Evolutionary conservation across 2,113 vertebrate genomes (phyloP).

Genomic region (Muscicapa adusta): DNA sequence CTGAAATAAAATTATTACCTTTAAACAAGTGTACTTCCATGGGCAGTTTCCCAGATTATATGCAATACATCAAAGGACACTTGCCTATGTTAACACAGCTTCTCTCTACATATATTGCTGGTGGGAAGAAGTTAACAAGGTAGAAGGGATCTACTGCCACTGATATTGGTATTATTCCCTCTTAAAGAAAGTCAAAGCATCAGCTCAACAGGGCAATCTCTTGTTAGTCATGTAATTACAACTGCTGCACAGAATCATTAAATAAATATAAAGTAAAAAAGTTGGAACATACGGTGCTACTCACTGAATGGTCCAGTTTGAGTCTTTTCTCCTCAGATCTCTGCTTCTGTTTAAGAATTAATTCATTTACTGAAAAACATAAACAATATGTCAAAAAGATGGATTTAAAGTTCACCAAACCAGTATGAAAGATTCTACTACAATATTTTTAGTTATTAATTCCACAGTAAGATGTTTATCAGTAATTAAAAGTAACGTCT

Average conservation of each 20-base stretch:
- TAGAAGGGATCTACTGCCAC: background rate
- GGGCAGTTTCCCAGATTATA: background rate
- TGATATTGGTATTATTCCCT: background rate
- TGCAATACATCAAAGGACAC: background rate
- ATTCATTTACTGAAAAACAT: conserved; percentile 87
- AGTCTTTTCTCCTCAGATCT: conserved; percentile 94
- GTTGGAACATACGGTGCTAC: conserved; percentile 85
- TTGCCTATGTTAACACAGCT: background rate
- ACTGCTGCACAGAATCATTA: background rate
- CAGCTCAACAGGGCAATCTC: background rate
- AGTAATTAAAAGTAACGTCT: background rate
- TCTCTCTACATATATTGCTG: background rate
- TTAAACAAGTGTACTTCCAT: background rate
- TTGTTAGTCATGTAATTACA: background rate
- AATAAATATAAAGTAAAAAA: conserved; percentile 67
- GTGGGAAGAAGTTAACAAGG: background rate
- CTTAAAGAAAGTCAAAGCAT: background rate
- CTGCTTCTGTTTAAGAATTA: conserved; percentile 99
- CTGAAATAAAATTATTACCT: background rate
- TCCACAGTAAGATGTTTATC: background rate
- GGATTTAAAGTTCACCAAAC: background rate
- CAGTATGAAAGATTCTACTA: background rate
- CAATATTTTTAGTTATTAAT: background rate
- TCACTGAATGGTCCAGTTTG: conserved; percentile 97
- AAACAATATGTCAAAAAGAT: background rate